Conservation (phyloP, 2,888 invertebrate species). For the Leptura quadrifasciata region DNA sequence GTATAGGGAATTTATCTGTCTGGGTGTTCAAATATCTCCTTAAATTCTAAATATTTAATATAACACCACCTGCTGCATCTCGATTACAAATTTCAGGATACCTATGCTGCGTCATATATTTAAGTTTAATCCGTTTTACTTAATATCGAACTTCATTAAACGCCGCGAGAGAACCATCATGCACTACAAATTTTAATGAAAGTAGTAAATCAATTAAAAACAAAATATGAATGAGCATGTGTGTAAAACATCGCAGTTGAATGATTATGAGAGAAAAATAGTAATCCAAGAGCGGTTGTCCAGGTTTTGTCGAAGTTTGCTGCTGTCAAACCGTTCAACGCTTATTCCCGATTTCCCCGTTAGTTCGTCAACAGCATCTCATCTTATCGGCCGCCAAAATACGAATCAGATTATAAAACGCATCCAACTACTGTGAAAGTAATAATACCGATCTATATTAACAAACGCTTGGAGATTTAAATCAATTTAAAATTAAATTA, state of each 20-base stretch:
- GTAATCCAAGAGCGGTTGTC: slow-evolving; percentile 47
- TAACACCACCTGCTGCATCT: slow-evolving; percentile 27
- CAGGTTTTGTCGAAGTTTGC: slow-evolving; percentile 49
- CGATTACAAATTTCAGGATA: neutral
- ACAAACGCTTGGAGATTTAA: neutral
- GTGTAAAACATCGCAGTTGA: slow-evolving; percentile 21
- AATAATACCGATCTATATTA: neutral
- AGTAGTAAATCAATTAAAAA: slow-evolving; percentile 4
- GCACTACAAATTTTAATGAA: slow-evolving; percentile 14
- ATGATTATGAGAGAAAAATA: slow-evolving; percentile 27
- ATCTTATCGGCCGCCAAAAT: slow-evolving; percentile 54
- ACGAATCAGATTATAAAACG: slow-evolving; percentile 38
- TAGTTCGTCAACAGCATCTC: slow-evolving; percentile 60
- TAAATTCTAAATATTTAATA: slow-evolving; percentile 20
- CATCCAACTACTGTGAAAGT: slow-evolving; percentile 9
- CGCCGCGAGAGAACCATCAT: neutral
- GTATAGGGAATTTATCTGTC: neutral
- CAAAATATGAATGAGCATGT: slow-evolving; percentile 28
- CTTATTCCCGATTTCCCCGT: slow-evolving; percentile 54
- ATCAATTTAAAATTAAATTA: slow-evolving; percentile 8
- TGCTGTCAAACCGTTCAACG: slow-evolving; percentile 55
- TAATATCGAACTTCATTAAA: neutral
- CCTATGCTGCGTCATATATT: neutral
- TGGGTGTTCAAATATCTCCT: neutral
- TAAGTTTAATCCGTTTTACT: slow-evolving; percentile 7